Evolutionary conservation across 2,888 invertebrate genomes (phyloP), one percentile per base, ranked within the genome.

Genomic region (Sarcophaga caerulescens): DNA sequence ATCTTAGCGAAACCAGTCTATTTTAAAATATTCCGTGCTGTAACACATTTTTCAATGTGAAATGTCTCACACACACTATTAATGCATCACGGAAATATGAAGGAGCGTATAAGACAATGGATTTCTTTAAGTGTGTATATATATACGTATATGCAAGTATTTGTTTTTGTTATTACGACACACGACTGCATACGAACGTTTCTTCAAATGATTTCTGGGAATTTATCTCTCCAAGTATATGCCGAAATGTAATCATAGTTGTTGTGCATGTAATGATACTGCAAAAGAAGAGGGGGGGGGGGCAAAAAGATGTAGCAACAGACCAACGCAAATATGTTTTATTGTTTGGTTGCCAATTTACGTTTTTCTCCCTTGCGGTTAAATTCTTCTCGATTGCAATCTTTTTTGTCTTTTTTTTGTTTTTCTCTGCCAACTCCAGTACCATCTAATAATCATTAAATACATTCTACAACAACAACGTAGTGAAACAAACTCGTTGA

Each of bases 371-470:
- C 52, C 66, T 45, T 25, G 80, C 4, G 80, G 12, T 59, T 44
- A 59, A 57, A 35, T 19, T 68, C 57, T 52, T 63, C n/a, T 60
- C 47, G 11, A 60, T 21, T 65, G 4, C 17, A 14, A 63, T 8
- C 6, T n/a, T 25, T 35, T 23, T 12, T 11, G 1, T 52, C 60
- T 35, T 44, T n/a, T 14, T n/a, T 47, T 3, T 35, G n/a, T 45
- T 2, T 12, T 19, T 57, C 63, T 81, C 14, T 45, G 6, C 2
- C 14, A 35, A 52, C 59, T 68, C 17, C 52, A 47, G 71, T 75
- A 23, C 14, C 60, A 69, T 76, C 66, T 84, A 70, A 81, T 81
- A 81, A 78, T 84, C 75, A 86, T 75, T 86, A 76, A 75, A 83
- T 68, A 77, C n/a, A n/a, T n/a, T 81, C 80, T 35, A 35, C 35